Evolutionary conservation across 2,888 invertebrate genomes (phyloP), one percentile per base, ranked within the genome.

Genomic region (Zootermopsis nevadensis): DNA sequence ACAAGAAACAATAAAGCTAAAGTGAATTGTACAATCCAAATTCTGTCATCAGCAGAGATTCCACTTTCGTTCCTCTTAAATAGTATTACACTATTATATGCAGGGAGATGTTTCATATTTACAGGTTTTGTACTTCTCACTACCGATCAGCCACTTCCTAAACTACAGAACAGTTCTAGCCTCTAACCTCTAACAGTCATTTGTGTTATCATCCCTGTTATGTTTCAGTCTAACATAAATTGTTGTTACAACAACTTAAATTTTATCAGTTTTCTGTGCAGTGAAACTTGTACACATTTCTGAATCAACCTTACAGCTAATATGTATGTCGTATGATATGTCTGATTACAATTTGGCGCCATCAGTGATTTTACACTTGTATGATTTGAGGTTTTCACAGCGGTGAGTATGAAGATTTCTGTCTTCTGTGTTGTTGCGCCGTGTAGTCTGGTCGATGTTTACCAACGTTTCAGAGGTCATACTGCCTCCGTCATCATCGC

Each of bases 1-100:
- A 76, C 76, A 76, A 76, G 76, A 30, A 76, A 76, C 4, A 10
- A n/a, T 76, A 76, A 42, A 76, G 48, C 60, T 60, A 19, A 48
- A 60, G 60, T 60, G 27, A n/a, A n/a, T 60, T n/a, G n/a, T n/a
- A n/a, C n/a, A 60, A n/a, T n/a, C 60, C n/a, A 60, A 60, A 60
- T 60, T 27, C 7, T 60, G 60, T 60, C 2, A 60, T 60, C 4
- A 60, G 27, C n/a, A 60, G 60, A 6, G n/a, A 60, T 27, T 27
- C 60, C n/a, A 7, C 27, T 60, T n/a, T 10, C n/a, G 27, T 60
- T 60, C 60, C 60, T 60, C 60, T 60, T 27, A 60, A n/a, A 60
- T 60, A 48, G 48, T 15, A 48, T 15, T 48, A 7, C 48, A 48
- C 10, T 48, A 48, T 8, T n/a, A n/a, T n/a, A n/a, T n/a, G n/a